Evolutionary conservation across 2,888 invertebrate genomes (phyloP).

Genomic region (Rhyacophila evoluta): DNA sequence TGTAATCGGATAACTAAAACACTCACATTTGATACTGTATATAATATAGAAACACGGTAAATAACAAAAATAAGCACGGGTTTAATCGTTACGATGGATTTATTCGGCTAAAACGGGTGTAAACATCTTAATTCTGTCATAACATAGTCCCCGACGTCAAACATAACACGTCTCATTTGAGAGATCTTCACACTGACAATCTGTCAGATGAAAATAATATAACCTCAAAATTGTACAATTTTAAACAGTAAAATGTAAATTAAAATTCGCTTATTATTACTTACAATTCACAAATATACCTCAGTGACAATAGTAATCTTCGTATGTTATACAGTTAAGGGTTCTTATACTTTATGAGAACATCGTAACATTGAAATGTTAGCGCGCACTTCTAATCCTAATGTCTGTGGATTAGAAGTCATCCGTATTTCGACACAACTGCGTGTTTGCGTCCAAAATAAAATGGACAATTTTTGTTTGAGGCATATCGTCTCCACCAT

Average conservation of each 20-base stretch:
- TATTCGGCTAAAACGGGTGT: background rate
- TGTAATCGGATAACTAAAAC: background rate
- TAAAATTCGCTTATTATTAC: background rate
- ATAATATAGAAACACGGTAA: background rate
- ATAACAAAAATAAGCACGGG: background rate
- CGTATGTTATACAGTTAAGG: background rate
- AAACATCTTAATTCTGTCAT: background rate
- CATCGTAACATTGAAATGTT: conserved; percentile 5
- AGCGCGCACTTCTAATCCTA: background rate
- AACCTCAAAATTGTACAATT: conserved; percentile 10
- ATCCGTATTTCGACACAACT: background rate
- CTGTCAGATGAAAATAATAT: background rate
- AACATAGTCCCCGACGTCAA: background rate
- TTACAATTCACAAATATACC: background rate
- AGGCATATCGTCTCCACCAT: background rate
- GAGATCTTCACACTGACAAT: conserved; percentile 1
- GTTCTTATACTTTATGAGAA: background rate
- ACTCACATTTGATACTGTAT: background rate
- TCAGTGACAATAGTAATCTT: background rate
- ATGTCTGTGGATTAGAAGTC: background rate
- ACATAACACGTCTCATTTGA: background rate
- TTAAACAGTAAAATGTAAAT: background rate
- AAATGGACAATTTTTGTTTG: background rate
- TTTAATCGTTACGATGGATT: background rate
- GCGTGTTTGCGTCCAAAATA: background rate